Evolutionary conservation across 1,140 invertebrate species (phyloP), one percentile per base, ranked within the genome.

Genomic region (Formica exsecta): DNA sequence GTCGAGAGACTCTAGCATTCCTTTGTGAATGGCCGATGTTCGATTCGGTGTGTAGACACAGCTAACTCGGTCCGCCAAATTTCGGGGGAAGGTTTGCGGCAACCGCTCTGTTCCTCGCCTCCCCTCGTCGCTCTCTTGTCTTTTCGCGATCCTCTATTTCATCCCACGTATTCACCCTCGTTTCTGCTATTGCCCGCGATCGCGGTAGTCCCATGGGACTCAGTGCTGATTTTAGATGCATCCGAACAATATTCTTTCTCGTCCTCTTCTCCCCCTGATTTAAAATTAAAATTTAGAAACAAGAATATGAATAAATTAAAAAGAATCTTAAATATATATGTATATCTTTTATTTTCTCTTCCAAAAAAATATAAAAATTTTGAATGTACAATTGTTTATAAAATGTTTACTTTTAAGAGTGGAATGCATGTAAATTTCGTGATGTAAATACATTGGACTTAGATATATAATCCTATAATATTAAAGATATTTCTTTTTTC

Each of bases 11-110:
- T 86, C 62, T 29, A 19, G 32, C 38, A 86, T 61, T 64, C 86
- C 83, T 91, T 81, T 89, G 88, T 89, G 71, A 89, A 86, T 77
- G 70, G 84, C 41, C 41, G 54, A 71, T 77, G 70, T 77, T 89
- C 88, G 76, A 79, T 86, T 73, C 65, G 41, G 25, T 41, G 36
- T 81, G 70, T 84, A 89, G 87, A 83, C 77, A 89, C 73, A 83
- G 66, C 54, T 86, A 89, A 83, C 88, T 83, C 70, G 41, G 44
- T 76, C 59, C 59, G 54, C 68, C 57, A 66, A 89, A 88, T 89
- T 81, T 83, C 76, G 62, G 73, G 51, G 64, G n/a, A 85, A 85
- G 77, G 77, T 89, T 74, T 83, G 76, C 76, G 59, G 32, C 29
- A 19, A 51, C 71, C 66, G 61, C 68, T 64, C 61, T 65, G 48